Percentiles rank a stretch among this genome's conserved stretches.
These are phyloP conservation scores for Megalops cyprinoides DNA, from an alignment of 2,797 vertebrate genomes.

Conservation along the genomic window DNA sequence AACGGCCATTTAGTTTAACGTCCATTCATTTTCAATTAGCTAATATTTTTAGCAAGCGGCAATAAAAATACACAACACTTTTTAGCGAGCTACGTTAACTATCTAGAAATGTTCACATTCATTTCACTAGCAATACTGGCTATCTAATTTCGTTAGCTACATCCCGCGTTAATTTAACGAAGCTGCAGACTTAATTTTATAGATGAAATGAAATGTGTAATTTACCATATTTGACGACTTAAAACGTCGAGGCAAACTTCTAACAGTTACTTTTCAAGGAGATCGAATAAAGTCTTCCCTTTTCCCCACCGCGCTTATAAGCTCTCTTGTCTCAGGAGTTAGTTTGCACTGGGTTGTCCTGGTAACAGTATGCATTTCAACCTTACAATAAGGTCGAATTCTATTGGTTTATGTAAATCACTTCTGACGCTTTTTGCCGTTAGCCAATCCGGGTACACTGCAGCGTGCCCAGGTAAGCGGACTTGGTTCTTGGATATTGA, in stretches of 20 bases:
- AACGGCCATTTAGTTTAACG: too few relatives aligned
- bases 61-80: too few relatives aligned
- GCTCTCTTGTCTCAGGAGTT: neutral
- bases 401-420: constrained; percentile 25
- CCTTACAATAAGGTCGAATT: neutral
- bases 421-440: constrained; percentile 71
- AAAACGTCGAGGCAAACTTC: neutral
- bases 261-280: neutral
- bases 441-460: too few relatives aligned
- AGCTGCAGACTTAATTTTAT: neutral
- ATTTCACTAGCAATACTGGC: too few relatives aligned
- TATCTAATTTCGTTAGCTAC: neutral
- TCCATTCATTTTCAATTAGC: too few relatives aligned
- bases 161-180: neutral
- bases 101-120: too few relatives aligned
- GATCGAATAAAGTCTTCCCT: neutral
- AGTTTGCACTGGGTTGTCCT: constrained; percentile 25
- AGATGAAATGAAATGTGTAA: neutral
- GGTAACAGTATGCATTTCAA: constrained; percentile 13
- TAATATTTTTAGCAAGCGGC: too few relatives aligned
- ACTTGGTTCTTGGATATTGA: too few relatives aligned
- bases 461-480: too few relatives aligned
- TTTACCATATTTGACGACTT: constrained; percentile 26
- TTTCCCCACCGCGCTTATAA: neutral
- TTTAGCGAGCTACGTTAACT: too few relatives aligned